Evolutionary conservation across 1,140 invertebrate genomes (phyloP).

Genomic region (Babylonia areolata): DNA sequence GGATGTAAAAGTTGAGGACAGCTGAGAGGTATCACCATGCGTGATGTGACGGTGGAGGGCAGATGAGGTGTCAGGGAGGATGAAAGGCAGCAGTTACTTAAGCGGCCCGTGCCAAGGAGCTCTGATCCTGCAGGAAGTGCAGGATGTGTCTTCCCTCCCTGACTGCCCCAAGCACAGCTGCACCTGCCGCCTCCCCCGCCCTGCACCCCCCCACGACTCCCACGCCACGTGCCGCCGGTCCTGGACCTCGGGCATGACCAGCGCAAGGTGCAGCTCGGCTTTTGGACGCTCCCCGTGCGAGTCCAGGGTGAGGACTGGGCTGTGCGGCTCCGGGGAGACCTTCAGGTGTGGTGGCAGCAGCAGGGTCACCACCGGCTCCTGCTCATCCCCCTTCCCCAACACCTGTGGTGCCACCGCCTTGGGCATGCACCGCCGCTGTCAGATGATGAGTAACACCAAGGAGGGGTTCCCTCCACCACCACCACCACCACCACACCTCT

Average conservation of each 20-base stretch:
- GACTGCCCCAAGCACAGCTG: not conserved
- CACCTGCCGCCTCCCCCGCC: not conserved
- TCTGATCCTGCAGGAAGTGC: conserved; percentile 30
- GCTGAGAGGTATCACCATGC: too few species aligned
- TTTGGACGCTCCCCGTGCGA: not conserved
- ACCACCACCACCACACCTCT: not conserved
- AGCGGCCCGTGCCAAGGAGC: conserved; percentile 17
- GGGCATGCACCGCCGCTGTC: not conserved
- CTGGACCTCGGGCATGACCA: too few species aligned
- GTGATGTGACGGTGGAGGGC: too few species aligned
- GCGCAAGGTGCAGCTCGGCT: too few species aligned
- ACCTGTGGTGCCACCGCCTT: not conserved
- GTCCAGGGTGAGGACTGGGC: not conserved
- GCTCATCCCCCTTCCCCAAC: not conserved
- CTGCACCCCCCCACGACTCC: not conserved
- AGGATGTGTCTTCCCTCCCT: not conserved
- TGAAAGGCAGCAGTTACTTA: not conserved
- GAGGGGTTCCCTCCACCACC: not conserved
- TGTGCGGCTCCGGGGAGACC: too few species aligned
- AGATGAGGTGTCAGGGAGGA: not conserved
- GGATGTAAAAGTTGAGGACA: too few species aligned
- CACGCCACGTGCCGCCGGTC: not conserved
- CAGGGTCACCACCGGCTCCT: not conserved
- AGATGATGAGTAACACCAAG: not conserved
- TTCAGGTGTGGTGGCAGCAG: too few species aligned